Evolutionary conservation across 2,888 invertebrate species (phyloP), one percentile per base, ranked within the genome.

Genomic region (Amphiduros pacificus): DNA sequence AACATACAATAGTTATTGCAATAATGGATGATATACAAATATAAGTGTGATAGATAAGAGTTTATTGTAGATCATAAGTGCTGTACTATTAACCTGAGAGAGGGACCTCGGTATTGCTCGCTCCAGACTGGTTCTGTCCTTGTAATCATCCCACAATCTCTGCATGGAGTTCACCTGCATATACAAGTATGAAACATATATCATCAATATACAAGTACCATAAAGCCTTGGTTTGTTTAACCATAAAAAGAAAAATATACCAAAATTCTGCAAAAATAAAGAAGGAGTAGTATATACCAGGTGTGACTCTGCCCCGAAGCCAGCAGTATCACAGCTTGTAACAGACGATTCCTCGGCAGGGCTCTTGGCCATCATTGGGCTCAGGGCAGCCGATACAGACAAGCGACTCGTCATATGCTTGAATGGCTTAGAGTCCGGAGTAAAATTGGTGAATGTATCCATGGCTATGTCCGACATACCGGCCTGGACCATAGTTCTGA

Each of bases 141-240:
- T 72, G 70, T 71, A 81, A 53, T 80, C 80, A 58, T 81, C 80
- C 76, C 76, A 81, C 50, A 81, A 51, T 22, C 72, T 68, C 49
- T 75, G 71, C 56, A 77, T 60, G 14, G 75, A 69, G 64, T 69
- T 60, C 20, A 54, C 48, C 61, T 61, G 55, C n/a, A n/a, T n/a
- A n/a, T n/a, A n/a, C n/a, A n/a, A n/a, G n/a, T n/a, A n/a, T n/a
- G n/a, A n/a, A n/a, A n/a, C n/a, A n/a, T n/a, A n/a, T n/a, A n/a
- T n/a, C n/a, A n/a, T n/a, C n/a, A n/a, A n/a, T n/a, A n/a, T n/a
- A n/a, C n/a, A n/a, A n/a, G n/a, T n/a, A n/a, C n/a, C n/a, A n/a
- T n/a, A n/a, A n/a, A n/a, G n/a, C n/a, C n/a, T n/a, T n/a, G n/a
- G n/a, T n/a, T n/a, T n/a, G n/a, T n/a, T n/a, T n/a, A n/a, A n/a